phyloP scores from a whole-genome alignment of 2,113 vertebrate species.

The Rhynchomys soricoides region DNA sequence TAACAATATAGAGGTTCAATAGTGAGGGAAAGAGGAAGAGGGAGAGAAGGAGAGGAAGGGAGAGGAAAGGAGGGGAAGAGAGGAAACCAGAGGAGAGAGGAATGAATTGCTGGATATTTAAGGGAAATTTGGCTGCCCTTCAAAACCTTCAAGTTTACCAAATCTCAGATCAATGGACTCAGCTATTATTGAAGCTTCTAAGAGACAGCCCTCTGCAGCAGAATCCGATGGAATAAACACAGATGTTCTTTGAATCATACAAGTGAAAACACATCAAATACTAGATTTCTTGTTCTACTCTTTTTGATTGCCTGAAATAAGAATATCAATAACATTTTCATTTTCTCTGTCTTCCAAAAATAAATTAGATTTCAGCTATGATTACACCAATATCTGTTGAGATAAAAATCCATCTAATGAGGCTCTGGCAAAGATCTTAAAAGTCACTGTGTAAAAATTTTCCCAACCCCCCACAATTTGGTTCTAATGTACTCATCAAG shows the following conservation, averaged over 20 bases:
- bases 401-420: conserved; percentile 64
- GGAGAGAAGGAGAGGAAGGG: neutral
- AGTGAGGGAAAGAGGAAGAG: conserved; percentile 14
- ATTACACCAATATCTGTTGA: conserved; percentile 70
- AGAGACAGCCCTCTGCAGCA: conserved; percentile 45
- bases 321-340: conserved; percentile 66
- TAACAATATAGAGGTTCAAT: conserved; percentile 69
- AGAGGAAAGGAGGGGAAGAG: neutral
- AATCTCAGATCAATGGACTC: conserved; percentile 77
- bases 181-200: conserved; percentile 72
- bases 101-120: conserved; percentile 67
- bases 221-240: conserved; percentile 39
- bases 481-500: conserved; percentile 55
- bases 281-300: conserved; percentile 65
- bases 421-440: conserved; percentile 63
- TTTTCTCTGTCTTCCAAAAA: conserved; percentile 74
- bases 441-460: neutral
- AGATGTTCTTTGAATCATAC: conserved; percentile 67
- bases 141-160: conserved; percentile 79
- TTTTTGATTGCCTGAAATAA: conserved; percentile 75
- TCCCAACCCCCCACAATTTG: neutral
- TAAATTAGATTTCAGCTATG: conserved; percentile 68
- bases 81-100: neutral
- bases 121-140: conserved; percentile 83
- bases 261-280: conserved; percentile 80